Conservation (phyloP, 1,140 invertebrate genomes). For the Littorina saxatilis region DNA sequence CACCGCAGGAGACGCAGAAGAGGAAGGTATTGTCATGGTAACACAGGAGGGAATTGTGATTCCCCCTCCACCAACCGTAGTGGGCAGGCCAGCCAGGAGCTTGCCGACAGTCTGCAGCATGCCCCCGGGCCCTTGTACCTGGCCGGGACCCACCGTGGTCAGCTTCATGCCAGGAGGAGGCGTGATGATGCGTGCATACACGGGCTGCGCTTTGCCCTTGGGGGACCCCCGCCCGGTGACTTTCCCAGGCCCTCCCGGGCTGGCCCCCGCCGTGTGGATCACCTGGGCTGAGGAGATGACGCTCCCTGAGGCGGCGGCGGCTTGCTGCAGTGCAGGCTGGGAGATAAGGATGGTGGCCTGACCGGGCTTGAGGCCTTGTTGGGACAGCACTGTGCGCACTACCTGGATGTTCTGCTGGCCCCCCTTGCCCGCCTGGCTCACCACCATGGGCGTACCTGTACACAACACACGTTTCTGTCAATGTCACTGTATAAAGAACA, state of each 20-base stretch:
- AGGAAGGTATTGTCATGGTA: slow-evolving; percentile 5
- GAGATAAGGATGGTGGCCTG: slow-evolving; percentile 71
- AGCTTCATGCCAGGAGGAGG: slow-evolving; percentile 68
- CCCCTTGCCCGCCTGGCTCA: slow-evolving; percentile 64
- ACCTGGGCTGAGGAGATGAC: slow-evolving; percentile 59
- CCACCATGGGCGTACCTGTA: slow-evolving; percentile 56
- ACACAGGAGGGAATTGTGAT: neutral
- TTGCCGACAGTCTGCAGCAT: slow-evolving; percentile 64
- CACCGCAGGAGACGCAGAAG: neutral
- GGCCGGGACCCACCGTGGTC: slow-evolving; percentile 47
- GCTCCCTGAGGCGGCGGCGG: slow-evolving; percentile 39
- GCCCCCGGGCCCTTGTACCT: slow-evolving; percentile 35
- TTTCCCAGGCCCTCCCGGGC: slow-evolving; percentile 43
- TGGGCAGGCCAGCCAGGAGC: slow-evolving; percentile 43
- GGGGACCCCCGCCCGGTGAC: slow-evolving; percentile 52
- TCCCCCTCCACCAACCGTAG: neutral
- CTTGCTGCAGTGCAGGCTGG: slow-evolving; percentile 62
- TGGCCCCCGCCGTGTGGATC: slow-evolving; percentile 40
- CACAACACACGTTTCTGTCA: no score
- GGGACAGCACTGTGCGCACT: slow-evolving; percentile 67
- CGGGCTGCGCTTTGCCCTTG: slow-evolving; percentile 68
- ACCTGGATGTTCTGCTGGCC: slow-evolving; percentile 67
- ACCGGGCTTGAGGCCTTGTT: slow-evolving; percentile 63
- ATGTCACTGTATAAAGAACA: no score
- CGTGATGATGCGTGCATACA: slow-evolving; percentile 73